Base-by-base conservation (phyloP, 2,113 vertebrate genomes). In the Mohoua ochrocephala region DNA sequence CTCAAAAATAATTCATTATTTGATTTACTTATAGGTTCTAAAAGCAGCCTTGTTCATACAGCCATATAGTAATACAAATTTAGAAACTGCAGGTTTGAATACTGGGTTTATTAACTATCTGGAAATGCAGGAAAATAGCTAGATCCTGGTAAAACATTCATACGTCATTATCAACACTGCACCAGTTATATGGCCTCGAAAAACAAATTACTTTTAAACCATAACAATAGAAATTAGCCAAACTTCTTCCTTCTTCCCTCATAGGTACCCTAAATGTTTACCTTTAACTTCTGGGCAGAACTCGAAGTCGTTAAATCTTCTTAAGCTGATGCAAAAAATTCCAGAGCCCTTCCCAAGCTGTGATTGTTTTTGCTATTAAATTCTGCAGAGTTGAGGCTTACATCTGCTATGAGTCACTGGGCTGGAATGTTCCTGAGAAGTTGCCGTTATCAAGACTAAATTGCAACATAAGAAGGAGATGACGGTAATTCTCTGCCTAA, bases 361-460 rank as follows among this genome's bases (percentile, higher is more conserved):
- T 1, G n/a, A 84, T 59, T 96, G 91, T 89, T 97, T 97, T 94
- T 97, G 93, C 92, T 95, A 68, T 93, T 95, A 86, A 95, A 81
- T 93, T 92, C 69, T 91, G 95, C 47, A 70, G 87, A 44, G 74
- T 13, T 91, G 73, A 89, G 82, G 71, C 87, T 97, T 87, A 93
- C 77, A 91, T 95, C 94, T 97, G 89, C 75, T 84, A 26, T 98
- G 97, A 98, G 82, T 98, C 98, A 97, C 91, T 2, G 20, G 33
- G 45, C 56, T 96, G 95, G 97, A 97, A 98, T 97, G 97, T 95
- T 96, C 49, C 88, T 52, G 87, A 96, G 95, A 95, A 97, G 53
- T 9, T 84, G 79, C 60, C 75, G 50, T 92, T 94, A 93, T 84
- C 73, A 77, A 78, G 80, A 69, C 64, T 91, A 89, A 93, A 88